Percentiles rank a stretch among this genome's conserved stretches.
Evolutionary conservation across 2,113 vertebrate genomes (phyloP).

Genomic region (Azemiops feae): DNA sequence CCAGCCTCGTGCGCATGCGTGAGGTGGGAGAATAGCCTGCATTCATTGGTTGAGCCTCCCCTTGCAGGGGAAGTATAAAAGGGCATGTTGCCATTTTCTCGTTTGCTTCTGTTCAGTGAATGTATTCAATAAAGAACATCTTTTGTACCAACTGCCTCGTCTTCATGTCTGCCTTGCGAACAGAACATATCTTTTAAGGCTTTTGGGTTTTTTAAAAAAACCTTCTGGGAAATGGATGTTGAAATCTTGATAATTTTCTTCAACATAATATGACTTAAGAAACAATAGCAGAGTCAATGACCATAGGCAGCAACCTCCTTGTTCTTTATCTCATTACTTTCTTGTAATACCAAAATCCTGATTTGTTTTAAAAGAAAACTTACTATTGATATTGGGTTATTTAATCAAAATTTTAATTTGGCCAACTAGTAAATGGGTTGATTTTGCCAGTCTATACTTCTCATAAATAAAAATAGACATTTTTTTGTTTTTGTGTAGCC

Average conservation of each 20-base stretch:
- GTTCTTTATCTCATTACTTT: too few species aligned
- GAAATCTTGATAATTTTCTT: neutral
- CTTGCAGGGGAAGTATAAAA: too few species aligned
- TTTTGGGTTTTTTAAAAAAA: neutral
- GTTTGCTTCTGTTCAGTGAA: too few species aligned
- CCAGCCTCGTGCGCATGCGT: too few species aligned
- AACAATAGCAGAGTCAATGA: neutral
- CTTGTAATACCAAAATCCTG: neutral
- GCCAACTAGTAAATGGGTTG: neutral
- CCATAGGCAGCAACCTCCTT: neutral
- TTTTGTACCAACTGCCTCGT: too few species aligned
- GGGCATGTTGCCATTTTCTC: too few species aligned
- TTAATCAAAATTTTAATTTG: neutral
- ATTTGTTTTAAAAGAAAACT: neutral
- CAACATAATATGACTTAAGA: neutral
- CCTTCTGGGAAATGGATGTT: neutral
- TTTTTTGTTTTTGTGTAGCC: neutral
- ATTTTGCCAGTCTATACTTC: neutral
- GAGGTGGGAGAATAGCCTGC: too few species aligned
- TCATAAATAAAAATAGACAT: neutral
- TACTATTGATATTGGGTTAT: neutral
- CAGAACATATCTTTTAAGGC: neutral
- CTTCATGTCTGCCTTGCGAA: too few species aligned
- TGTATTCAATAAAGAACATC: too few species aligned
- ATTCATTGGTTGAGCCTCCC: too few species aligned